Evolutionary conservation across 1,140 invertebrate genomes (phyloP).

Genomic region (Bombus superbus): DNA sequence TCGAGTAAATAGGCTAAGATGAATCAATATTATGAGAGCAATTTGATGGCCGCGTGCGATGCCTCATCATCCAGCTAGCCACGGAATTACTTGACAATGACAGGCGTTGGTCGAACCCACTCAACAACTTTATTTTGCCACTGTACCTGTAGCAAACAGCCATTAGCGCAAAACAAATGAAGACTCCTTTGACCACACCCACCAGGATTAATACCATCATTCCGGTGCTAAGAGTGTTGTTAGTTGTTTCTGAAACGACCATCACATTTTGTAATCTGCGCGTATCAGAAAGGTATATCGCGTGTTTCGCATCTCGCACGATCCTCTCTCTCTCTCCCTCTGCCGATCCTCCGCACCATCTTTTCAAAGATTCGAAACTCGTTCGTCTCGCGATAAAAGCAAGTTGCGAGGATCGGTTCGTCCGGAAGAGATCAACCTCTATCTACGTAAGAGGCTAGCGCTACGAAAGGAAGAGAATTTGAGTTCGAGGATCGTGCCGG

Average conservation of each 20-base stretch:
- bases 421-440: not conserved
- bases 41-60: constrained; percentile 79
- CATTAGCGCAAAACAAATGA: constrained; percentile 96
- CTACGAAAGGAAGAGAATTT: not conserved
- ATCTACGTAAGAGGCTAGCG: no score
- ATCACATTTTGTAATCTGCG: constrained; percentile 64
- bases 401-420: not conserved
- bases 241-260: constrained; percentile 86
- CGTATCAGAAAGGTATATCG: not conserved
- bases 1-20: constrained; percentile 72
- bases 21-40: constrained; percentile 75
- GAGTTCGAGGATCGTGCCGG: no score
- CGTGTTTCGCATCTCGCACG: not conserved
- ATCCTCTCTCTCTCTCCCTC: not conserved
- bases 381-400: not conserved
- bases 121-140: constrained; percentile 76
- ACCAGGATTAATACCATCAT: constrained; percentile 96
- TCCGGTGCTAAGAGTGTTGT: constrained; percentile 93
- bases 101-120: constrained; percentile 75
- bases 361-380: not conserved
- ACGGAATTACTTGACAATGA: constrained; percentile 78
- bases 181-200: constrained; percentile 94
- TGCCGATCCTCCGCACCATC: no score
- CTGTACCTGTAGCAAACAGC: constrained; percentile 97
- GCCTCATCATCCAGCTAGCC: constrained; percentile 80